Evolutionary conservation across 2,888 invertebrate species (phyloP).

Genomic region (Scelioninae gen. 1): DNA sequence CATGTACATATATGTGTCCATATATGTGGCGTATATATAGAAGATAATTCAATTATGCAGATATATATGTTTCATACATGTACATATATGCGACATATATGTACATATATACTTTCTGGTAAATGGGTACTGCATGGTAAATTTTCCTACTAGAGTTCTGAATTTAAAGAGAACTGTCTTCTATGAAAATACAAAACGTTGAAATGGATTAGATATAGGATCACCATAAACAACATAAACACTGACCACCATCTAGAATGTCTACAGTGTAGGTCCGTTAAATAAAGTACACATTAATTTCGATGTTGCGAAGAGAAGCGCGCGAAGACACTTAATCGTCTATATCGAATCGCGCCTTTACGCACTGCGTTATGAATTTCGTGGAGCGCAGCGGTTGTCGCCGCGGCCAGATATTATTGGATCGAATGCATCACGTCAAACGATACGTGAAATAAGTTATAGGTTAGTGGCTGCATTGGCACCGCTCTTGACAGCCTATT

Average conservation of each 20-base stretch:
- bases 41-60: too few relatives aligned
- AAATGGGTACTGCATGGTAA: too few relatives aligned
- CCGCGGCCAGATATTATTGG: slow-evolving; percentile 83
- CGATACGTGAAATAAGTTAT: slow-evolving; percentile 85
- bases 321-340: slow-evolving; percentile 80
- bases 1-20: too few relatives aligned
- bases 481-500: slow-evolving; percentile 84
- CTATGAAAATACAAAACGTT: too few relatives aligned
- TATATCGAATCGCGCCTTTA: slow-evolving; percentile 79
- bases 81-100: too few relatives aligned
- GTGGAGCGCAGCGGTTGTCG: slow-evolving; percentile 72
- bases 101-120: too few relatives aligned
- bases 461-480: slow-evolving; percentile 85
- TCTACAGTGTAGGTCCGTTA: slow-evolving; percentile 51
- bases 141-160: too few relatives aligned
- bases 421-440: slow-evolving; percentile 85
- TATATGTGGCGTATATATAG: too few relatives aligned
- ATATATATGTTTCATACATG: too few relatives aligned
- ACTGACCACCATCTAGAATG: slow-evolving; percentile 41
- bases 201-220: not conserved
- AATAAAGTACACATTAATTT: slow-evolving; percentile 70
- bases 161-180: too few relatives aligned
- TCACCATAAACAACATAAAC: slow-evolving; percentile 10
- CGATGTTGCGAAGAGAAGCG: slow-evolving; percentile 56
- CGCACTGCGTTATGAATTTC: slow-evolving; percentile 78